These are phyloP conservation scores for Pogonomyrmex californicus DNA, from an alignment of 1,140 invertebrate genomes.

Conservation along the genomic window DNA sequence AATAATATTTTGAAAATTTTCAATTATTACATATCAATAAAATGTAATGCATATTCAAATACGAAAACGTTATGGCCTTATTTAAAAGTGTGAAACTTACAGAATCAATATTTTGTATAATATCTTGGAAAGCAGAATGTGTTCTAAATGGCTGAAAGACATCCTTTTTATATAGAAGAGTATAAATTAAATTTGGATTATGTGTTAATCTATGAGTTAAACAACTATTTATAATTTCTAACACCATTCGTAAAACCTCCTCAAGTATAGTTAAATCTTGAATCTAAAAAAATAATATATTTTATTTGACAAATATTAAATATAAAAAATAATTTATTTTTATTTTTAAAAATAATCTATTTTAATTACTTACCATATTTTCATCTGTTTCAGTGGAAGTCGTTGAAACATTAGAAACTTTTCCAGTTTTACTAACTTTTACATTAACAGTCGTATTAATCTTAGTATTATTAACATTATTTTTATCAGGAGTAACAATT, in stretches of 20 bases:
- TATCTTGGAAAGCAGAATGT: slow-evolving; percentile 97
- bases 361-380: slow-evolving; percentile 80
- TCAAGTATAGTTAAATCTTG: slow-evolving; percentile 98
- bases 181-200: slow-evolving; percentile 98
- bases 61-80: neutral
- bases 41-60: neutral
- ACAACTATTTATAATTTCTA: slow-evolving; percentile 98
- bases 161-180: slow-evolving; percentile 97
- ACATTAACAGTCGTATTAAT: slow-evolving; percentile 81
- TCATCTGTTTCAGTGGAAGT: slow-evolving; percentile 66
- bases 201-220: slow-evolving; percentile 94
- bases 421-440: slow-evolving; percentile 31
- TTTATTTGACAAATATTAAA: slow-evolving; percentile 35
- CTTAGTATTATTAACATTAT: slow-evolving; percentile 69
- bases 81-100: slow-evolving; percentile 87
- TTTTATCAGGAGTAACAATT: slow-evolving; percentile 29
- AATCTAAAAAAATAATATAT: slow-evolving; percentile 86
- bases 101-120: slow-evolving; percentile 98
- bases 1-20: slow-evolving; percentile 59
- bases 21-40: neutral
- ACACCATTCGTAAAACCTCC: slow-evolving; percentile 98
- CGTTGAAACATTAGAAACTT: neutral
- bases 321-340: neutral
- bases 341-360: neutral
- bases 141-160: slow-evolving; percentile 95